Conservation (phyloP, 2,888 invertebrate genomes). For the Drosophila nr. perissopoda region DNA sequence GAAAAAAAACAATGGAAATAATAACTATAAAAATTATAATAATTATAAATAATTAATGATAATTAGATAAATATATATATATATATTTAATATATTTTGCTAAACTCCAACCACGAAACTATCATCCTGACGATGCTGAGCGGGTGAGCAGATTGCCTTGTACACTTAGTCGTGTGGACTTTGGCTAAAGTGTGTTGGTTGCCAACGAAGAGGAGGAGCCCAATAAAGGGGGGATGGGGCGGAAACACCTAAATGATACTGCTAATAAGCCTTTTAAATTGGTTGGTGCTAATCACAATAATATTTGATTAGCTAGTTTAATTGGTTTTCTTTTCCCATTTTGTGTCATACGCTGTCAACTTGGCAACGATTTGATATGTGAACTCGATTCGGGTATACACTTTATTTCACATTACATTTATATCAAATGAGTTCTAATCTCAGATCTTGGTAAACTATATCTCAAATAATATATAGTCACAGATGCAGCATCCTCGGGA, state of each 20-base stretch:
- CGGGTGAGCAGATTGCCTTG: neutral
- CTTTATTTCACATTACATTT: neutral
- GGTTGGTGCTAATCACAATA: slow-evolving; percentile 79
- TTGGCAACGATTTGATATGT: slow-evolving; percentile 6
- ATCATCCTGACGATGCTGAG: neutral
- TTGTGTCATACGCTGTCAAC: slow-evolving; percentile 66
- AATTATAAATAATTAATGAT: no score
- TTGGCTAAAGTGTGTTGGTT: neutral
- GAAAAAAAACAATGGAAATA: neutral
- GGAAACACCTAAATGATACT: slow-evolving; percentile 66
- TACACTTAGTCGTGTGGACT: neutral
- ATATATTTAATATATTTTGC: neutral
- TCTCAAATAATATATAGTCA: neutral
- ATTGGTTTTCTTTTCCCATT: slow-evolving; percentile 72
- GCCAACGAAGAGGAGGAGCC: slow-evolving; percentile 30
- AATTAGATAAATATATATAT: neutral
- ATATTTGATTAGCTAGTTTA: slow-evolving; percentile 81
- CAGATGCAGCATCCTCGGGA: no score
- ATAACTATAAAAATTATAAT: no score
- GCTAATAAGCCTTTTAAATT: slow-evolving; percentile 82
- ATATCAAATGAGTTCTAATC: neutral
- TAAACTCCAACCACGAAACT: neutral
- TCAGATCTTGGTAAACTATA: neutral
- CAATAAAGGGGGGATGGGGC: neutral
- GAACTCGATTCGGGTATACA: slow-evolving; percentile 14